Evolutionary conservation across 1,140 invertebrate genomes (phyloP), one percentile per base, ranked within the genome.

Genomic region (Brachystomella parvula): DNA sequence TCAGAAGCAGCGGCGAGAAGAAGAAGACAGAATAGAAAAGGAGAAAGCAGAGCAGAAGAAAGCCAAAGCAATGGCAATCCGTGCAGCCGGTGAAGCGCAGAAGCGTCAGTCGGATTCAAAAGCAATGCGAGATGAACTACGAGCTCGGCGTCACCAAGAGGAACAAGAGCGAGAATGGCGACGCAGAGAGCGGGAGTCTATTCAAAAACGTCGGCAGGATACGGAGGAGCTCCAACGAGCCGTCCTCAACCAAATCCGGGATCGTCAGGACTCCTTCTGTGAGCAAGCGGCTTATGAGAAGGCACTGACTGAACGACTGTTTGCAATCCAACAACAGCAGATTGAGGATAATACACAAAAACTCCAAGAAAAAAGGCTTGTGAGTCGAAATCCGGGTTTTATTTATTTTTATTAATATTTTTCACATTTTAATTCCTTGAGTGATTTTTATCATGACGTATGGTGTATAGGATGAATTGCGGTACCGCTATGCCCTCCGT

Each of bases 121-220:
- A 32, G 60, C 65, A 2, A 29, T 67, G 39, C 47, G 71, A 12
- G 71, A 72, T 61, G 71, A 72, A 2, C n/a, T 72, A 3, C 53
- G 65, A 56, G 68, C 65, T 21, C 69, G 66, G 35, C 61, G 68
- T 3, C 59, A 68, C 35, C 64, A 66, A 32, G 71, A 72, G 59
- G n/a, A 68, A 33, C 65, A 68, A 30, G 71, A 72, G 39, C 15
- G 71, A 47, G 71, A 69, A 49, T 72, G 71, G 71, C n/a, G 71
- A 58, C 65, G 63, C 6, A 39, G 58, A 49, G 71, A 72, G 47
- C 28, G 61, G 9, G 62, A 66, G 19, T 53, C 29, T 24, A 49
- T 67, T 30, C 35, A 62, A 2, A 68, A 65, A 29, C 58, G 47
- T 35, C 32, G 60, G 6, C n/a, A 66, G 33, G 66, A 64, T 39